Evolutionary conservation across 2,888 invertebrate species (phyloP).

Genomic region (Amphipoea oculea): DNA sequence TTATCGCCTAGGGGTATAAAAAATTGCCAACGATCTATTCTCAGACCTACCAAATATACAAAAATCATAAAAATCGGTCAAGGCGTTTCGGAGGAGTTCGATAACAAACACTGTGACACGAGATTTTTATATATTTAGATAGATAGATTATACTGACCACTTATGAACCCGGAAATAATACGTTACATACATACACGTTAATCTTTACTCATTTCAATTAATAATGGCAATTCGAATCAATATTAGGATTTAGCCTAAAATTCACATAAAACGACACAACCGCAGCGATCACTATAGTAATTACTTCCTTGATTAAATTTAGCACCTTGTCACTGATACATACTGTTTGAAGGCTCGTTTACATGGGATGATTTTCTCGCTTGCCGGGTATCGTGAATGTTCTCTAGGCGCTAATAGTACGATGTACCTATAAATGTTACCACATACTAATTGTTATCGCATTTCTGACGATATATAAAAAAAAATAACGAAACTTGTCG

Average conservation of each 20-base stretch:
- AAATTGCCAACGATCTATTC: too few species aligned
- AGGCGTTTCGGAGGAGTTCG: too few species aligned
- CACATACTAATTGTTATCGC: too few species aligned
- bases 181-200: neutral
- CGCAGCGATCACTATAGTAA: slow-evolving; percentile 35
- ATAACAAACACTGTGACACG: too few species aligned
- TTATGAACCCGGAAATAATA: slow-evolving; percentile 1
- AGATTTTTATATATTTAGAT: too few species aligned
- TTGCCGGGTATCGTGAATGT: too few species aligned
- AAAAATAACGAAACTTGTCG: too few species aligned
- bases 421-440: too few species aligned
- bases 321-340: slow-evolving; percentile 8
- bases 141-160: neutral
- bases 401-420: neutral
- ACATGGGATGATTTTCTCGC: neutral
- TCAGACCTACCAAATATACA: too few species aligned
- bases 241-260: slow-evolving; percentile 26
- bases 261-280: slow-evolving; percentile 9
- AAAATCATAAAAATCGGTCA: too few species aligned
- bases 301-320: slow-evolving; percentile 55
- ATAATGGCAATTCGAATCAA: slow-evolving; percentile 14
- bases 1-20: too few species aligned
- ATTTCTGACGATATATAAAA: too few species aligned
- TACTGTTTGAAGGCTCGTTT: slow-evolving; percentile 9
- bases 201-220: slow-evolving; percentile 8